Percentiles rank a stretch among this genome's conserved stretches.
Evolutionary conservation across 2,113 vertebrate genomes (phyloP).

Genomic region (Xiphias gladius): DNA sequence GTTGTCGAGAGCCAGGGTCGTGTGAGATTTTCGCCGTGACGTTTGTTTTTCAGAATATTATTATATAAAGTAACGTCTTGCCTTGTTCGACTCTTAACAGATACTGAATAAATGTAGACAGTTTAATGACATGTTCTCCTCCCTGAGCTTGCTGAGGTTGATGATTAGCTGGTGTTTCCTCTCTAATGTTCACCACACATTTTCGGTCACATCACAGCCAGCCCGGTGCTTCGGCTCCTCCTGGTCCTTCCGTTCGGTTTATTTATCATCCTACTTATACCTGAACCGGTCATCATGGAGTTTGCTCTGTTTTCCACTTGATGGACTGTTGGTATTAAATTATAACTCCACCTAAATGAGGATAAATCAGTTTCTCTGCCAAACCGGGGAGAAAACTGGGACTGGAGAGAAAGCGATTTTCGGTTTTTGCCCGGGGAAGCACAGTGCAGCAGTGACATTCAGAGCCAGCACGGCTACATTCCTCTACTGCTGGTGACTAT

Average conservation of each 20-base stretch:
- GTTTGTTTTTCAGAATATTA: too few species aligned
- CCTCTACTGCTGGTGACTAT: too few species aligned
- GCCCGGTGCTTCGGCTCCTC: too few species aligned
- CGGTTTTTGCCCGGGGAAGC: too few species aligned
- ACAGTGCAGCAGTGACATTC: too few species aligned
- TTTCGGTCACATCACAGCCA: too few species aligned
- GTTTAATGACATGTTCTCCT: not conserved
- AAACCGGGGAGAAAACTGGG: not conserved
- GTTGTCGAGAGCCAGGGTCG: too few species aligned
- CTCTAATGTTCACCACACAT: not conserved
- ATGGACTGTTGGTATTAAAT: slow-evolving; percentile 5
- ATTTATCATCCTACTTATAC: too few species aligned
- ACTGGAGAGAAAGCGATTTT: not conserved
- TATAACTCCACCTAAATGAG: not conserved
- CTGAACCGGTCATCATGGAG: not conserved
- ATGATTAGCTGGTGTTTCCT: not conserved
- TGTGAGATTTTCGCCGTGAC: too few species aligned
- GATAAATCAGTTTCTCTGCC: not conserved
- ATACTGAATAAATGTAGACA: not conserved
- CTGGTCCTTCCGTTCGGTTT: too few species aligned
- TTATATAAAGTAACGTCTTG: not conserved
- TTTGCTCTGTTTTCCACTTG: not conserved
- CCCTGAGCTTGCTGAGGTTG: not conserved
- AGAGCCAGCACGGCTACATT: too few species aligned
- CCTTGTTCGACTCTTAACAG: not conserved